Evolutionary conservation across 2,888 invertebrate genomes (phyloP), one percentile per base, ranked within the genome.

Genomic region (Piscicola geometra): DNA sequence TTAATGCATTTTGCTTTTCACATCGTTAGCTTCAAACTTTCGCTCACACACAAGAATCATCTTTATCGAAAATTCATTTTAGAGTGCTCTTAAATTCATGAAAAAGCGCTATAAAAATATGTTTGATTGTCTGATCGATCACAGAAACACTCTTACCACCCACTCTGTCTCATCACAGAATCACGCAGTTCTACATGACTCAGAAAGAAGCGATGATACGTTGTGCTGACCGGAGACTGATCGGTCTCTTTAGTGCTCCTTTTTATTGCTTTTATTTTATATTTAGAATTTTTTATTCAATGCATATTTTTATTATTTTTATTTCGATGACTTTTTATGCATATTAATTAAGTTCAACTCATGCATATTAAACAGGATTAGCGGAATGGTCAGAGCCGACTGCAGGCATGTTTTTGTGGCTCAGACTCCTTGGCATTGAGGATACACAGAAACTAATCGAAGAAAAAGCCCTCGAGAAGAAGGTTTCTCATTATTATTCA

Each of bases 391-490:
- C 85, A 0, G 82, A 88, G 33, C 92, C 93, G 0, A 84, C 86
- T 1, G 92, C 90, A 1, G 92, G 92, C 0, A 90, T 92, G 88
- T 92, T 92, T 85, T 87, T 92, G 56, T 93, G 92, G 92, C 86
- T 92, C 71, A 88, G 89, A 81, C 89, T 92, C 0, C 86, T 86
- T 1, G 90, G 89, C 0, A 88, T 92, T 0, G 86, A 88, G 0
- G 91, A 92, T 82, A 90, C 91, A 0, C 90, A 90, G 84, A 88
- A 90, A 76, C 89, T 92, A 89, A 89, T 92, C 21, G 88, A 89
- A 86, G 88, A 89, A 73, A 88, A 90, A 72, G 92, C 91, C 0
- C 84, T 90, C 32, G 87, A 88, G 75, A 89, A 90, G 76, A 89
- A 91, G 15, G 88, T 92, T n/a, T n/a, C n/a, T n/a, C n/a, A n/a